Conservation (phyloP, 2,113 vertebrate genomes). For the Macrotus californicus region DNA sequence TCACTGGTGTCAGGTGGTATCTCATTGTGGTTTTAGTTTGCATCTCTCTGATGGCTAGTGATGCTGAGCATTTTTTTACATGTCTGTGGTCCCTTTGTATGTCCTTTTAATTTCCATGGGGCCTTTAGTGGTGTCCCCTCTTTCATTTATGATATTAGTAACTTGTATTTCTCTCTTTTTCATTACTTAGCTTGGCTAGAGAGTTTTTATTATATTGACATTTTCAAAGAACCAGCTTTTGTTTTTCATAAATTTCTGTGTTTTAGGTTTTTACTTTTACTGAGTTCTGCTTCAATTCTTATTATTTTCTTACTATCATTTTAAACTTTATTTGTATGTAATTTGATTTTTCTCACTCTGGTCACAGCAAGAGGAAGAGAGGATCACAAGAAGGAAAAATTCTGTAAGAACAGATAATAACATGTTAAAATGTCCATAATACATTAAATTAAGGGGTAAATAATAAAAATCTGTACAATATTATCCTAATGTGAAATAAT, state of each 20-base stretch:
- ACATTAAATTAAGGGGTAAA: neutral
- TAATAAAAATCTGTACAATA: neutral
- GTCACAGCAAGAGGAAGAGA: neutral
- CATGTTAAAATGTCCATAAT: neutral
- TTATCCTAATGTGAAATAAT: neutral
- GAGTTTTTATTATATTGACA: neutral
- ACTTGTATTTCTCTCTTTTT: neutral
- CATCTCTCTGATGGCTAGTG: too few relatives aligned
- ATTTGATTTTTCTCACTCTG: neutral
- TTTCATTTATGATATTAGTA: neutral
- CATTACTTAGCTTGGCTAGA: neutral
- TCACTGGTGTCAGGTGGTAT: too few relatives aligned
- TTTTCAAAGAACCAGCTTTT: neutral
- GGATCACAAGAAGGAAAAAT: neutral
- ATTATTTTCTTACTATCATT: neutral
- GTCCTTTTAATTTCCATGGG: neutral
- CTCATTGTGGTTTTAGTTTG: too few relatives aligned
- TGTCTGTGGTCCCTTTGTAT: too few relatives aligned
- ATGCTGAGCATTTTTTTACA: too few relatives aligned
- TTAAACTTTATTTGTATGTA: neutral
- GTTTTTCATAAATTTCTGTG: neutral
- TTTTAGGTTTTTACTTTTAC: neutral
- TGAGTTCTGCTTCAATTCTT: neutral
- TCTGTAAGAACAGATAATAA: neutral
- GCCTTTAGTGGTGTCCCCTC: neutral